Base-by-base conservation (phyloP, 2,797 vertebrate genomes). In the Spheniscus humboldti region DNA sequence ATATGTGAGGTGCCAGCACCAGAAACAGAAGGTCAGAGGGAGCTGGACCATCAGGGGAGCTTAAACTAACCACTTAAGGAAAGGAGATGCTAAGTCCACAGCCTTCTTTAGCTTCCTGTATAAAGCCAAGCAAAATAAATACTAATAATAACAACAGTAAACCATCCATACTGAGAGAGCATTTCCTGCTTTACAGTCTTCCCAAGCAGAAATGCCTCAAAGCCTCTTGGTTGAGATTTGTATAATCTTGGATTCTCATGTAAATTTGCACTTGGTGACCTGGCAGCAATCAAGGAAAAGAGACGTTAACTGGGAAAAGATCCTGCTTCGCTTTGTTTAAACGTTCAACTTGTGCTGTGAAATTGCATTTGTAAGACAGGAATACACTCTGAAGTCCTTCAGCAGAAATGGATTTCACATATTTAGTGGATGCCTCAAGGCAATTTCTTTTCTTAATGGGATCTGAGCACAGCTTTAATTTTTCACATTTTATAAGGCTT, bases 361-460 rank as follows among this genome's bases (percentile, higher is more conserved):
- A 97, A 97, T 97, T 96, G 92, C 95, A 95, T 97, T 97, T 96
- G 81, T 94, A 94, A 97, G 76, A 90, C 89, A 94, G 94, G 86
- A 96, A 97, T 96, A 97, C 96, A 97, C 94, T 95, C 95, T 91
- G 68, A 88, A 96, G 86, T 93, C 95, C 95, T 97, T 94, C 94
- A 94, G 95, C 92, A 94, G 94, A 96, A 96, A 97, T 95, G 93
- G 92, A 97, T 97, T 97, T 97, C 96, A 96, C 96, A 83, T 97
- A 97, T 97, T 97, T 97, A 97, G 96, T 85, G 77, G 80, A 88
- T 97, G 96, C 96, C 96, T 74, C n/a, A 80, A 97, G 96, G 96
- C 95, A 95, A 92, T 97, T 97, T 97, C 96, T 97, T 97, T 97
- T 95, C 92, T 97, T 96, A 91, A 97, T 83, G 94, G 94, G 89